Conservation (phyloP, 2,113 vertebrate genomes). For the Pterocles burchelli region DNA sequence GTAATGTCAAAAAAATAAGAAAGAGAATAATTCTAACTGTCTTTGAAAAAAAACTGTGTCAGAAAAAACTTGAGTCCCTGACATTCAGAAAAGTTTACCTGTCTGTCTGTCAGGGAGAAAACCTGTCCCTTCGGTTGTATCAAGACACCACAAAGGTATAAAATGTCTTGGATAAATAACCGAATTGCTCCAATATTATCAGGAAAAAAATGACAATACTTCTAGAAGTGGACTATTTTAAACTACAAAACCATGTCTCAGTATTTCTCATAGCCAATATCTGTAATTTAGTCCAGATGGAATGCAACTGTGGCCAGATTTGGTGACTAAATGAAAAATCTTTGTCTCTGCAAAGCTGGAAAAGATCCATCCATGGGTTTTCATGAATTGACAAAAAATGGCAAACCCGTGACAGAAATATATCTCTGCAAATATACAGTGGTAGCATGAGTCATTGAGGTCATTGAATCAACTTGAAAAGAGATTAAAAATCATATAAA, state of each 20-base stretch:
- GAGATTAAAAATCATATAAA: not conserved
- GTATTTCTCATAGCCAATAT: not conserved
- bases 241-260: not conserved
- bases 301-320: not conserved
- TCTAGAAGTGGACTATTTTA: not conserved
- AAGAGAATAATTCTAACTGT: not conserved
- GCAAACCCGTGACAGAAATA: not conserved
- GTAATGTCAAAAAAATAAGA: not conserved
- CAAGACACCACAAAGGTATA: not conserved
- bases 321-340: not conserved
- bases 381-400: not conserved
- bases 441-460: too few species aligned
- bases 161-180: not conserved
- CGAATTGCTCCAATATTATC: not conserved
- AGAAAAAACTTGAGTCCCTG: not conserved
- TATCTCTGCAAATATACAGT: not conserved
- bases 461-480: not conserved
- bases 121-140: not conserved
- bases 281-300: not conserved
- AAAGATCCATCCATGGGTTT: fast-evolving
- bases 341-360: not conserved
- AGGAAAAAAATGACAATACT: not conserved
- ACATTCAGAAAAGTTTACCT: not conserved
- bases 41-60: fast-evolving
- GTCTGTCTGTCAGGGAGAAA: not conserved